phyloP scores from a whole-genome alignment of 2,113 vertebrate genomes.

The Oreochromis aureus region DNA sequence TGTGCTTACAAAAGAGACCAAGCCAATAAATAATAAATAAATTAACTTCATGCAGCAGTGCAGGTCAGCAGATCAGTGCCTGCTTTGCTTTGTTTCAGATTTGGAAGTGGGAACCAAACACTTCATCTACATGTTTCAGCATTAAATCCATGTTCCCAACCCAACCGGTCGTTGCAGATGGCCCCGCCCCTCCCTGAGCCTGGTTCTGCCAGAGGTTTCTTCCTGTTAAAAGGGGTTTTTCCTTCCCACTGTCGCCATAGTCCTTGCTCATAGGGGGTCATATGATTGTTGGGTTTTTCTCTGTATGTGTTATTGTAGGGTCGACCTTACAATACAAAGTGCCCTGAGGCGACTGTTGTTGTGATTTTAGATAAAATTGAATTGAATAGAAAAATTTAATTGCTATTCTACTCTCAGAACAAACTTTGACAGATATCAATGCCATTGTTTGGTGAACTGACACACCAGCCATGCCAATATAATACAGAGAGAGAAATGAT shows the following conservation, averaged over 20 bases:
- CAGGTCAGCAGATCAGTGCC: neutral
- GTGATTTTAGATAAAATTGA: neutral
- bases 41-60: neutral
- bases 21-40: neutral
- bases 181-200: neutral
- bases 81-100: neutral
- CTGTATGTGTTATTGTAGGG: neutral
- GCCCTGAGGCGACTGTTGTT: fast-evolving
- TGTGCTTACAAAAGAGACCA: neutral
- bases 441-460: neutral
- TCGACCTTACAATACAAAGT: fast-evolving
- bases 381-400: neutral
- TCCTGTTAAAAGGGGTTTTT: neutral
- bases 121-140: neutral
- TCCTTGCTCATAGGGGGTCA: fast-evolving
- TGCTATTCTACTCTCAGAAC: neutral
- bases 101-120: neutral
- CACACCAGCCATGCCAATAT: neutral
- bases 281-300: fast-evolving
- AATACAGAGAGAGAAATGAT: fast-evolving
- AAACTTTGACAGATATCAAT: neutral
- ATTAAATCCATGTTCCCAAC: neutral
- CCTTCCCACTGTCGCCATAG: neutral
- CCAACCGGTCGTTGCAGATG: fast-evolving
- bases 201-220: fast-evolving